Base-by-base conservation (phyloP, 2,797 vertebrate species). In the Caiman crocodilus region DNA sequence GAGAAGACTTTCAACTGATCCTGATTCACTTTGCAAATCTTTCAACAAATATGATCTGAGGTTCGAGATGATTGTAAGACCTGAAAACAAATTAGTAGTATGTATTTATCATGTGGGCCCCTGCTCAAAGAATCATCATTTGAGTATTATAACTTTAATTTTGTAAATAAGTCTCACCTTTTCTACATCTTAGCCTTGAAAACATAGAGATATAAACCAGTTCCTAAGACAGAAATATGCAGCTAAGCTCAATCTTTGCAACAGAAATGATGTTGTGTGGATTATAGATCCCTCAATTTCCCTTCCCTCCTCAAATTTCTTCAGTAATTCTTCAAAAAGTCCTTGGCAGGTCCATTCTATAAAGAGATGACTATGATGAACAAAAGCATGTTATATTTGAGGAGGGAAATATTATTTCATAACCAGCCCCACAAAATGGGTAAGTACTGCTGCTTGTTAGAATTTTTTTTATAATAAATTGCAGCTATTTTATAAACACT, bases 21-120 rank as follows among this genome's bases (percentile, higher is more conserved):
- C 75, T 86, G 50, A 59, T 86, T 95, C 1, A 1, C 71, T 59
- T 42, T 96, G 89, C 90, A 90, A 76, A 16, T 88, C 92, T 89
- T 90, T 77, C 59, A 71, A 64, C 61, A 76, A 88, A 81, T 65
- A 91, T 94, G 76, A 74, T 88, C 89, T 90, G 94, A 79, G 92
- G 90, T 95, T 96, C 85, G 86, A 59, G 82, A 60, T 92, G 50
- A 75, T 60, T 65, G 57, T 92, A 86, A 95, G 94, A 94, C 84
- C 76, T 89, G 61, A 90, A 95, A 95, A 85, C 3, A 7, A 28
- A 2, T 87, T 94, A 87, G 93, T 77, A 85, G 42, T 82, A 95
- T 85, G 81, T 95, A 95, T 96, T 95, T 95, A 93, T 87, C 93
- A 71, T 64, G 50, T 92, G 82, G 88, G 86, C 59, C 69, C 74